Evolutionary conservation across 1,140 invertebrate genomes (phyloP), one percentile per base, ranked within the genome.

Genomic region (Cardiocondyla obscurior): DNA sequence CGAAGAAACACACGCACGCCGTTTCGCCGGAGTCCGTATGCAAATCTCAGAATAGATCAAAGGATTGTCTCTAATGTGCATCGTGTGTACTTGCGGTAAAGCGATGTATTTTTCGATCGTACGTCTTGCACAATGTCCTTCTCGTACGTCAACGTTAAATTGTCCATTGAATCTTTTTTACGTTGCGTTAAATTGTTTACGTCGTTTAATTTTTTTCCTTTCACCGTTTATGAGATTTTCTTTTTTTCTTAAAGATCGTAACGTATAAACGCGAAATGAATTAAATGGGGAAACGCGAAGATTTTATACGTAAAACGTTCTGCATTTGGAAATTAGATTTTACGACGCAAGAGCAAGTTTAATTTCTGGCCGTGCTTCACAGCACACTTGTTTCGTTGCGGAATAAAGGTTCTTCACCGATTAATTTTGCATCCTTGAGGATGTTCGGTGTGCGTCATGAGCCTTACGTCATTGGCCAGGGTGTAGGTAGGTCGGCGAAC

Each of bases 11-110:
- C 60, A 28, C 44, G 25, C 49, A 14, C 6, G n/a, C n/a, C n/a
- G 25, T 55, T 67, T 55, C 28, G 39, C 19, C 39, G 53, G 62
- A 5, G 25, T 19, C n/a, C 44, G 8, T 57, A 16, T 22, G 72
- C n/a, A 60, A 67, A 72, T 72, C 65, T 62, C 39, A 49, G 76
- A 64, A 67, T 81, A 51, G 85, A 86, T 86, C 84, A 86, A 86
- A 85, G 70, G 33, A 64, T 42, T 46, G 62, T 53, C 46, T 84
- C 25, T 28, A 51, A 51, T 58, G 19, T 28, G 36, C 81, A 65
- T 62, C 51, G 51, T 55, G 72, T 33, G n/a, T 25, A 28, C 25
- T 57, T 30, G 60, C 46, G 58, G 22, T 53, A 25, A 49, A 33
- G 19, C 12, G 10, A 39, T 22, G 28, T 46, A 67, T 25, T 58